A percentile compares a stretch with the other conserved stretches of the same genome.
Conservation (phyloP, 2,888 invertebrate species). For the Nomada ruficornis region DNA sequence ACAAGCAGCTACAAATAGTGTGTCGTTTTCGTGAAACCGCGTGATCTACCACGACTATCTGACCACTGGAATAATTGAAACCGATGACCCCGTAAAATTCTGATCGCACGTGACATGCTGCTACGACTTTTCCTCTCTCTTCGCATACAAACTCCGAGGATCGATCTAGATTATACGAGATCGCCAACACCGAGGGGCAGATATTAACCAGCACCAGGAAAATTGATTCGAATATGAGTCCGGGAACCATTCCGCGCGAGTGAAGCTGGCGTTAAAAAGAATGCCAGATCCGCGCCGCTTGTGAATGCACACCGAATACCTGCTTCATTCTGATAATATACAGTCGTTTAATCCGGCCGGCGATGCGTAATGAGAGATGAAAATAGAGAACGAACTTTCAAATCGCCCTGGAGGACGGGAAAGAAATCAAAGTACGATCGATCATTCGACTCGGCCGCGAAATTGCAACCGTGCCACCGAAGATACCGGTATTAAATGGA, state of each 20-base stretch:
- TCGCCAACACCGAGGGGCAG: neutral
- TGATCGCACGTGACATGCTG: constrained; percentile 1
- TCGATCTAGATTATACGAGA: constrained; percentile 48
- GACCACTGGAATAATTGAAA: constrained; percentile 67
- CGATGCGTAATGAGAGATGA: constrained; percentile 12
- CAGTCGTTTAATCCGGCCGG: constrained; percentile 30
- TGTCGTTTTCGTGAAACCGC: constrained; percentile 24
- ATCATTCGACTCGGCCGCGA: neutral
- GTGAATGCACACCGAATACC: neutral
- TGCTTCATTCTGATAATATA: constrained; percentile 3
- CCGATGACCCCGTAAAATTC: constrained; percentile 61
- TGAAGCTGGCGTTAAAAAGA: constrained; percentile 28
- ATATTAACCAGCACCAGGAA: constrained; percentile 40
- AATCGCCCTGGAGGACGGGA: neutral
- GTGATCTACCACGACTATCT: constrained; percentile 17
- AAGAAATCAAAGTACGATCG: constrained; percentile 9
- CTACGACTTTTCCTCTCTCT: neutral
- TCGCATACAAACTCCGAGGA: constrained; percentile 14
- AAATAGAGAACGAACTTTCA: neutral
- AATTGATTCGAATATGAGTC: constrained; percentile 45
- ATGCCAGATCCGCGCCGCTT: neutral
- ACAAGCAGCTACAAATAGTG: too few relatives aligned
- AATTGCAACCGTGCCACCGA: neutral
- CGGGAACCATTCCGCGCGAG: constrained; percentile 14
- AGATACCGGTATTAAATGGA: neutral